Percentiles rank a stretch among this genome's conserved stretches.
Evolutionary conservation across 1,140 invertebrate species (phyloP).

Genomic region (Pantala flavescens): DNA sequence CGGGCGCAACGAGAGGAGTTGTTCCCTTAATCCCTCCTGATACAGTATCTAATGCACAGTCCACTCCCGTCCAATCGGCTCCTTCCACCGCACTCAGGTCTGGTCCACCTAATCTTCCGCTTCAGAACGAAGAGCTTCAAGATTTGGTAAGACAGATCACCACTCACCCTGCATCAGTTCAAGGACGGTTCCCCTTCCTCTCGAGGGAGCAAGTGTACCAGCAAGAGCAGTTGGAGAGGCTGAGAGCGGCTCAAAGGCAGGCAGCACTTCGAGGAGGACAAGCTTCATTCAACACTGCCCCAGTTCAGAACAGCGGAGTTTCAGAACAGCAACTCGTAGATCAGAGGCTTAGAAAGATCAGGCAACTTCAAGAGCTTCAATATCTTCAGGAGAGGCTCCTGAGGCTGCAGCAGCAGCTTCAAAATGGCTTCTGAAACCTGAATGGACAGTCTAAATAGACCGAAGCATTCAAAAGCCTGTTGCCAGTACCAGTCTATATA

Average conservation of each 20-base stretch:
- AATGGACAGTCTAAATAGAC: too few species aligned
- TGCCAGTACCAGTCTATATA: too few species aligned
- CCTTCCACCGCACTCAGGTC: not conserved
- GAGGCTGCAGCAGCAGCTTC: not conserved
- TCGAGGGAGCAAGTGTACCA: not conserved
- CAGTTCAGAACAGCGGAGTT: not conserved
- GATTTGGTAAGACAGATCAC: not conserved
- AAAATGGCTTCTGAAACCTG: conserved; percentile 28
- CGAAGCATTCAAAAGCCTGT: too few species aligned
- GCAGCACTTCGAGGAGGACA: not conserved
- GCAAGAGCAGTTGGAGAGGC: not conserved
- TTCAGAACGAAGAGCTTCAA: not conserved
- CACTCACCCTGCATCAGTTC: not conserved
- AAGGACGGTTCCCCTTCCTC: not conserved
- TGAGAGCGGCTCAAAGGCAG: not conserved
- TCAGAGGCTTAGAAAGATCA: not conserved
- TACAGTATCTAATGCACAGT: not conserved
- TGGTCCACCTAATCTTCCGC: not conserved
- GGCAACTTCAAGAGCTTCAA: not conserved
- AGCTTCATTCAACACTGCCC: not conserved
- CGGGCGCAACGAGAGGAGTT: not conserved
- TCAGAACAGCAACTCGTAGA: not conserved
- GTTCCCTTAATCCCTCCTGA: not conserved
- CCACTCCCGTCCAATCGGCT: not conserved
- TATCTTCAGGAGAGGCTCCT: not conserved